Conservation (phyloP, 1,140 invertebrate genomes). For the Parasteatoda tepidariorum region DNA sequence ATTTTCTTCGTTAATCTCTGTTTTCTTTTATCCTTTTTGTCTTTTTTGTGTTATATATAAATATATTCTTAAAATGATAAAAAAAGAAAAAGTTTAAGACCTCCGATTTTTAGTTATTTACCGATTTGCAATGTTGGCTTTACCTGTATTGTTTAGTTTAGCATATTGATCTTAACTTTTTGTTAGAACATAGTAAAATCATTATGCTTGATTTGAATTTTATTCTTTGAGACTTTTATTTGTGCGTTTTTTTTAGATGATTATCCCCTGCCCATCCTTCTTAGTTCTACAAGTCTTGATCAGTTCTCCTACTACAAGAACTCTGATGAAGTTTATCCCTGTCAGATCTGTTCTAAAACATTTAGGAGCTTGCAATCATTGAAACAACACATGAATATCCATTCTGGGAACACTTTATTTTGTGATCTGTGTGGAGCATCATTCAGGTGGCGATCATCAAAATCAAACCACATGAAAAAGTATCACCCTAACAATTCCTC, state of each 20-base stretch:
- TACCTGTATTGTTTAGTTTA: too few relatives aligned
- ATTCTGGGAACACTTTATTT: slow-evolving; percentile 33
- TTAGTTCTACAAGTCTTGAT: background rate
- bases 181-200: too few relatives aligned
- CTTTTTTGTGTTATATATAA: too few relatives aligned
- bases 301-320: background rate
- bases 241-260: background rate
- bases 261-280: background rate
- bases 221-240: background rate
- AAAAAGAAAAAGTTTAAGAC: too few relatives aligned
- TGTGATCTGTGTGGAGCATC: slow-evolving; percentile 39
- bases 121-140: too few relatives aligned
- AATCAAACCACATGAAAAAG: slow-evolving; percentile 19
- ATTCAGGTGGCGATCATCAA: slow-evolving; percentile 47
- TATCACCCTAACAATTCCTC: background rate
- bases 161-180: too few relatives aligned
- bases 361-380: slow-evolving; percentile 31
- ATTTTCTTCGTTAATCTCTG: too few relatives aligned
- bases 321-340: slow-evolving; percentile 16
- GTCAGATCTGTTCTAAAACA: slow-evolving; percentile 25
- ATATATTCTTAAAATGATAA: too few relatives aligned
- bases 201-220: too few relatives aligned
- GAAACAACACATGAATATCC: slow-evolving; percentile 50
- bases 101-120: too few relatives aligned
- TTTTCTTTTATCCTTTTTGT: too few relatives aligned